Evolutionary conservation across 2,888 invertebrate genomes (phyloP).

Genomic region (Agrochola lychnidis): DNA sequence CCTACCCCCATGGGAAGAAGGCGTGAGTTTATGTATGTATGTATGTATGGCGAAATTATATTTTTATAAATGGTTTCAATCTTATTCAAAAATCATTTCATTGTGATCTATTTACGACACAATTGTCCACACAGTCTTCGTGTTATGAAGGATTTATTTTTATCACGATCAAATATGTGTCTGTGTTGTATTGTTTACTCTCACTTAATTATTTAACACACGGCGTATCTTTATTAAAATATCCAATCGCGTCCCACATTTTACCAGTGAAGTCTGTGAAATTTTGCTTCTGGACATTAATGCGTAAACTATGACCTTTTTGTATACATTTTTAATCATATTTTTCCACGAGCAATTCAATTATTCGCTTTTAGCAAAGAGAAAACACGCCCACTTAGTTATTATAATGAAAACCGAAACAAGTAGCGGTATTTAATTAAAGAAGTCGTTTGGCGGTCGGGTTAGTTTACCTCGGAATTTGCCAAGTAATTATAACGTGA

Average conservation of each 20-base stretch:
- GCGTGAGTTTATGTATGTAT: too few relatives aligned
- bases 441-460: constrained; percentile 52
- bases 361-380: constrained; percentile 37
- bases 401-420: constrained; percentile 58
- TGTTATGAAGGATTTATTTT: constrained; percentile 45
- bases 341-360: constrained; percentile 39
- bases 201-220: constrained; percentile 21
- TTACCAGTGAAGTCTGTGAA: constrained; percentile 3
- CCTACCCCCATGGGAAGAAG: too few relatives aligned
- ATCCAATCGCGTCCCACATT: constrained; percentile 5
- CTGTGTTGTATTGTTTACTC: constrained; percentile 26
- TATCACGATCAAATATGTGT: constrained; percentile 24
- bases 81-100: constrained; percentile 24
- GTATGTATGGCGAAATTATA: constrained; percentile 25
- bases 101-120: constrained; percentile 36
- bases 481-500: constrained; percentile 64
- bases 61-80: constrained; percentile 22
- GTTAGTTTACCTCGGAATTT: constrained; percentile 61
- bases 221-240: constrained; percentile 5
- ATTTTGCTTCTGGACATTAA: constrained; percentile 13
- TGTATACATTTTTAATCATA: constrained; percentile 36
- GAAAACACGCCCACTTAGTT: constrained; percentile 47
- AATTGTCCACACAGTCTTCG: constrained; percentile 26
- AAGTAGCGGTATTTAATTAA: constrained; percentile 57
- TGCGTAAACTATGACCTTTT: constrained; percentile 25